Evolutionary conservation across 1,140 invertebrate species (phyloP).

Genomic region (Papilio machaon): DNA sequence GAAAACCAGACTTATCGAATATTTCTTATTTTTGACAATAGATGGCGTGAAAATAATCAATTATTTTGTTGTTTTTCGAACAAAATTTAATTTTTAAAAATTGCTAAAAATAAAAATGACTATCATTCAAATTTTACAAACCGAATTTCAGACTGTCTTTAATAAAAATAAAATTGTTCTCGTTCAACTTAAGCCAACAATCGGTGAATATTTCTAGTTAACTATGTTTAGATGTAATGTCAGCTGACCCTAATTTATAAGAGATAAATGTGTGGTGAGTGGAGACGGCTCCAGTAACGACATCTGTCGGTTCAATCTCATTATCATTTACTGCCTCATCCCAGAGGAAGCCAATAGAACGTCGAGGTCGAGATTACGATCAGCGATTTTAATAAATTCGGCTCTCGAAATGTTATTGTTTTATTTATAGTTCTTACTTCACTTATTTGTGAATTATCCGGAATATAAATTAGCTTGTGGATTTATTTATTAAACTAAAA

Average conservation of each 20-base stretch:
- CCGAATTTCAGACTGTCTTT: neutral
- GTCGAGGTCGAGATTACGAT: neutral
- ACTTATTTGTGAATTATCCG: neutral
- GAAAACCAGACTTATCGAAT: neutral
- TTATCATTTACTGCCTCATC: constrained; percentile 18
- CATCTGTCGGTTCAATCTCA: constrained; percentile 14
- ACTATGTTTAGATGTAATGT: neutral
- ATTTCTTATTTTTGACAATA: neutral
- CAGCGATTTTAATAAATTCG: constrained; percentile 23
- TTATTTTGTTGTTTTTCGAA: neutral
- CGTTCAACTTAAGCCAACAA: neutral
- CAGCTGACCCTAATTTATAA: neutral
- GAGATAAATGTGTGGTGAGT: neutral
- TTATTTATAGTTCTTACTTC: neutral
- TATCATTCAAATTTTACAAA: too few relatives aligned
- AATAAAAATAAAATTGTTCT: neutral
- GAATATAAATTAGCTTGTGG: neutral
- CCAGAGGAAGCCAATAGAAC: constrained; percentile 10
- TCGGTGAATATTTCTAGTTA: neutral
- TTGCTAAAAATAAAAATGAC: too few relatives aligned
- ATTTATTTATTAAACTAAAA: too few relatives aligned
- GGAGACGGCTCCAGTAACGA: constrained; percentile 1
- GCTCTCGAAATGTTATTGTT: neutral
- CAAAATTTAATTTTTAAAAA: neutral
- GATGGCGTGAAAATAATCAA: neutral